Conservation (phyloP, 2,113 vertebrate genomes). For the Cnemophilus loriae region DNA sequence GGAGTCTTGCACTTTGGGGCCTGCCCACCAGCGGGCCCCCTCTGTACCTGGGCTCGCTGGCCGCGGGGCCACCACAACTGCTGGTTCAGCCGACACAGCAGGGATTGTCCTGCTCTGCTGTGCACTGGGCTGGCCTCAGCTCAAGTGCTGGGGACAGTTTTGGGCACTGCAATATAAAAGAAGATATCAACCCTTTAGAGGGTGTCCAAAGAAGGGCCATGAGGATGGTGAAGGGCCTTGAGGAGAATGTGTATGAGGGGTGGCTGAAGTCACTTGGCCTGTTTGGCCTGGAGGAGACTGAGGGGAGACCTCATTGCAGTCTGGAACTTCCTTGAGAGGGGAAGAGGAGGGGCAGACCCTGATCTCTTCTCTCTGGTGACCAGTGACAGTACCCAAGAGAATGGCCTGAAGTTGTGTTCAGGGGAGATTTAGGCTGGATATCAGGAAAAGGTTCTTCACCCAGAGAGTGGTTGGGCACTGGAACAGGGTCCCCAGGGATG, state of each 20-base stretch:
- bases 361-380: neutral
- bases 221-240: neutral
- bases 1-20: too few relatives aligned
- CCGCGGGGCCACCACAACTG: too few relatives aligned
- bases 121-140: rapidly evolving
- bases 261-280: neutral
- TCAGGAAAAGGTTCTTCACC: neutral
- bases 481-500: neutral
- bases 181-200: rapidly evolving
- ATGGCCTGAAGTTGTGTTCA: neutral
- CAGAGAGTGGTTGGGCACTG: too few relatives aligned
- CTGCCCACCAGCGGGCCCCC: too few relatives aligned
- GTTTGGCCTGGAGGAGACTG: neutral
- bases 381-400: neutral
- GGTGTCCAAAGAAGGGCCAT: neutral
- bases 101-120: neutral
- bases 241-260: neutral
- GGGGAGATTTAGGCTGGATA: neutral
- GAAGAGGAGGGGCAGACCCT: too few relatives aligned
- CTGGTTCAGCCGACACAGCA: too few relatives aligned
- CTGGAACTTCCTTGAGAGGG: neutral
- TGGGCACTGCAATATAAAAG: neutral
- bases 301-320: neutral
- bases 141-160: rapidly evolving
- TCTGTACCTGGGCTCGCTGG: too few relatives aligned